Evolutionary conservation across 2,888 invertebrate genomes (phyloP).

Genomic region (Linnaemya tessellans): DNA sequence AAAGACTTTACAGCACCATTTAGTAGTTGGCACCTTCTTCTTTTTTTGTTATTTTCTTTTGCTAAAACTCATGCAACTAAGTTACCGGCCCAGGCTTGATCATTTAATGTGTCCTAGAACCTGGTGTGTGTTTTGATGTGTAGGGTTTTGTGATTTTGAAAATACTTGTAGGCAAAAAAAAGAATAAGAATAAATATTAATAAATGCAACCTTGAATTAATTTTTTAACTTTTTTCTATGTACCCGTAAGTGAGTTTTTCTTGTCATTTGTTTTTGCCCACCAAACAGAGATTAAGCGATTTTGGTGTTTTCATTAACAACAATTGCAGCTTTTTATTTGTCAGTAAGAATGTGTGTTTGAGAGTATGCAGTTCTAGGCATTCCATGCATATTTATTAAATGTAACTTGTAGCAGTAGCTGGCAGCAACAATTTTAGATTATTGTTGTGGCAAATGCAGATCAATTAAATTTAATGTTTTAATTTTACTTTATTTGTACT

Average conservation of each 20-base stretch:
- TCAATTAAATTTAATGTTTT: conserved; percentile 72
- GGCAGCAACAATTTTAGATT: conserved; percentile 64
- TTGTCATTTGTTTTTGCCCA: conserved; percentile 51
- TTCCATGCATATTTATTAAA: conserved; percentile 4
- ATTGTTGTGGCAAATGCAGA: conserved; percentile 64
- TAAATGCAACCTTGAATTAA: conserved; percentile 80
- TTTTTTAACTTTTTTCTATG: conserved; percentile 75
- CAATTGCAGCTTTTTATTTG: conserved; percentile 24
- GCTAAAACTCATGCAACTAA: conserved; percentile 55
- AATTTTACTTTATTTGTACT: conserved; percentile 31
- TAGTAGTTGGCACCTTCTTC: conserved; percentile 70
- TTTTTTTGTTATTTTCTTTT: conserved; percentile 25
- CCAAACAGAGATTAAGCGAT: conserved; percentile 68
- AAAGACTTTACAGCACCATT: conserved; percentile 56
- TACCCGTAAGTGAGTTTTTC: conserved; percentile 1
- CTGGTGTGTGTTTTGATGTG: neutral
- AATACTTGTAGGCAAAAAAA: neutral
- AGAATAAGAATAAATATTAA: conserved; percentile 78
- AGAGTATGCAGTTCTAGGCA: conserved; percentile 27
- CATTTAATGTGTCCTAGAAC: conserved; percentile 16
- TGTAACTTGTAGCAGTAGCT: conserved; percentile 53
- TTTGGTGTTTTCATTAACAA: conserved; percentile 68
- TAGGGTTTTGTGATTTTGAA: conserved; percentile 14
- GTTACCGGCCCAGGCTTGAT: conserved; percentile 23
- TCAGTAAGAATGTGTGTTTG: neutral